Percentiles rank a stretch among this genome's conserved stretches.
These are phyloP conservation scores for Gymnodraco acuticeps DNA, from an alignment of 2,797 vertebrate species.

Conservation along the genomic window DNA sequence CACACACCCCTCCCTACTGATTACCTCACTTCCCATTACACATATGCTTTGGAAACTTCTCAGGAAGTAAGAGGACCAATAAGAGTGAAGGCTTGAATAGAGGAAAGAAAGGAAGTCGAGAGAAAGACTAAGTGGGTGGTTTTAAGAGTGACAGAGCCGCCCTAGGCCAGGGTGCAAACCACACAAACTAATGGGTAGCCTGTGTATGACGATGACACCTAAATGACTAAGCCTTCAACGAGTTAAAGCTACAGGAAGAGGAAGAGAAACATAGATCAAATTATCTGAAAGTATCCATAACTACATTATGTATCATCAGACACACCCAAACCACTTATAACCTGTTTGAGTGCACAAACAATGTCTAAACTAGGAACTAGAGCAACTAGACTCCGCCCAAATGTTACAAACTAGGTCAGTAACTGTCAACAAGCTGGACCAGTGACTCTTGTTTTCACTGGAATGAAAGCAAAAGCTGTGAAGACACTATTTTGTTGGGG, in stretches of 20 bases:
- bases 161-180: slow-evolving; percentile 48
- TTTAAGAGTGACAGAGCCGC: slow-evolving; percentile 59
- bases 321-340: slow-evolving; percentile 29
- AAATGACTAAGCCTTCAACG: not conserved
- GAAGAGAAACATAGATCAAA: slow-evolving; percentile 1
- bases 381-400: slow-evolving; percentile 1
- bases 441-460: slow-evolving; percentile 6
- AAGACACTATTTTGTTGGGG: slow-evolving; percentile 9
- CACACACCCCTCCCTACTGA: slow-evolving; percentile 40
- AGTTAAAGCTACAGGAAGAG: slow-evolving; percentile 2
- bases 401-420: slow-evolving; percentile 9
- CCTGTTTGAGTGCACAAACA: slow-evolving; percentile 3
- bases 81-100: slow-evolving; percentile 42
- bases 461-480: slow-evolving; percentile 3
- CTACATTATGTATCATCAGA: not conserved
- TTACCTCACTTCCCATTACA: slow-evolving; percentile 72
- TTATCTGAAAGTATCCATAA: not conserved
- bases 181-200: slow-evolving; percentile 34
- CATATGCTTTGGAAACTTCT: slow-evolving; percentile 23
- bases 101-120: slow-evolving; percentile 46
- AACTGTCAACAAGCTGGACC: not conserved
- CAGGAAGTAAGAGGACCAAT: slow-evolving; percentile 67
- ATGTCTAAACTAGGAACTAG: slow-evolving; percentile 16
- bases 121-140: slow-evolving; percentile 53
- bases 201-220: slow-evolving; percentile 9